These are phyloP conservation scores for Alethe diademata DNA, from an alignment of 2,113 vertebrate species.

Conservation along the genomic window DNA sequence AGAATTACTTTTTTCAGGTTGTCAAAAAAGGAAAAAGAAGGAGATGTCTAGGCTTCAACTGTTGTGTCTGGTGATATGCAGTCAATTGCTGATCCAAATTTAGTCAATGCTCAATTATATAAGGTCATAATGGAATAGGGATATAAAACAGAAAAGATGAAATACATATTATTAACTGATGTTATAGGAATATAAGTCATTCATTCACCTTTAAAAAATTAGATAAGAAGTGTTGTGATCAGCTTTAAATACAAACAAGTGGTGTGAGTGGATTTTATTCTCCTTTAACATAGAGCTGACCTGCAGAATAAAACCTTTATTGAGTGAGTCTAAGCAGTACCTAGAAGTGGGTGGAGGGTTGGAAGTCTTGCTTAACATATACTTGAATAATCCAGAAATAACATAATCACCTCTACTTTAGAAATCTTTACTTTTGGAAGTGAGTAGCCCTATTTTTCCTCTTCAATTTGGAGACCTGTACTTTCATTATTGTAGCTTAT, in stretches of 20 bases:
- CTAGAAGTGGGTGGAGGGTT: background rate
- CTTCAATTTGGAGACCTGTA: background rate
- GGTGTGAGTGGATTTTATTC: accelerated
- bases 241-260: background rate
- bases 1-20: background rate
- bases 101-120: background rate
- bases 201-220: background rate
- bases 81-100: background rate
- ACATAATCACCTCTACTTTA: background rate
- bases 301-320: background rate
- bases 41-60: background rate
- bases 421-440: background rate
- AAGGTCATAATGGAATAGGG: background rate
- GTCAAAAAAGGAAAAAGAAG: background rate
- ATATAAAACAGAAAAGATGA: background rate
- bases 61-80: background rate
- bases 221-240: background rate
- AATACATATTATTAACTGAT: background rate
- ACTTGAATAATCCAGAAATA: background rate
- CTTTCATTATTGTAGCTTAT: background rate
- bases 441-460: background rate
- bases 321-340: too few relatives aligned
- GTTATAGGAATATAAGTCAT: background rate
- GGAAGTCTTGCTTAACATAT: background rate
- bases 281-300: background rate